Evolutionary conservation across 2,888 invertebrate species (phyloP).

Genomic region (Eupeodes luniger): DNA sequence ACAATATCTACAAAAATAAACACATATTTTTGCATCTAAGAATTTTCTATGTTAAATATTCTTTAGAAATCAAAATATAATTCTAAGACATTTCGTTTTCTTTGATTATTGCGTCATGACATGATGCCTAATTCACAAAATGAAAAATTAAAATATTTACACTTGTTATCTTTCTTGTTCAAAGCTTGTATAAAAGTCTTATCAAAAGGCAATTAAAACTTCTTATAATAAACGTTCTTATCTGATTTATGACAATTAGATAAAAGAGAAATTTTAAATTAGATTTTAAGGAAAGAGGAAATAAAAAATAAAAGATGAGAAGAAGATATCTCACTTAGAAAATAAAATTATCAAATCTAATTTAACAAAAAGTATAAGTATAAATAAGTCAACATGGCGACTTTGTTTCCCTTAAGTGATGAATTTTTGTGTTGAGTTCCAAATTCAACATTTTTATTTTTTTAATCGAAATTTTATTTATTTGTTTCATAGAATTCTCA

Average conservation of each 20-base stretch:
- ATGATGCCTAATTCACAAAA: not conserved
- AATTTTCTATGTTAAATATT: too few species aligned
- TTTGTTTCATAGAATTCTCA: not conserved
- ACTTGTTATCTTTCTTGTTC: not conserved
- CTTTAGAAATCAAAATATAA: too few species aligned
- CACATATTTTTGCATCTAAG: too few species aligned
- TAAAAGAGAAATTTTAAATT: constrained; percentile 16
- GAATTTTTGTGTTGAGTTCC: too few species aligned
- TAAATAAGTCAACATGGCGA: not conserved
- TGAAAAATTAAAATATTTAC: constrained; percentile 34
- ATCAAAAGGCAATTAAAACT: constrained; percentile 64
- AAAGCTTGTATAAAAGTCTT: constrained; percentile 7
- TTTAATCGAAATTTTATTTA: not conserved
- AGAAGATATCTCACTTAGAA: too few species aligned
- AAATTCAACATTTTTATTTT: not conserved
- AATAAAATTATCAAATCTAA: not conserved
- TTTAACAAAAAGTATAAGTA: too few species aligned
- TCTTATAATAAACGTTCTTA: not conserved
- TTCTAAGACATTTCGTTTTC: too few species aligned
- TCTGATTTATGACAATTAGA: constrained; percentile 10
- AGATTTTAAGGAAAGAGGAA: not conserved
- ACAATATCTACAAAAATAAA: too few species aligned
- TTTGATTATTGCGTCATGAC: too few species aligned
- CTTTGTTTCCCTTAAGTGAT: too few species aligned
- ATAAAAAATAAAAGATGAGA: not conserved